Evolutionary conservation across 2,888 invertebrate genomes (phyloP), one percentile per base, ranked within the genome.

Genomic region (Lasioglossum leucozonium): DNA sequence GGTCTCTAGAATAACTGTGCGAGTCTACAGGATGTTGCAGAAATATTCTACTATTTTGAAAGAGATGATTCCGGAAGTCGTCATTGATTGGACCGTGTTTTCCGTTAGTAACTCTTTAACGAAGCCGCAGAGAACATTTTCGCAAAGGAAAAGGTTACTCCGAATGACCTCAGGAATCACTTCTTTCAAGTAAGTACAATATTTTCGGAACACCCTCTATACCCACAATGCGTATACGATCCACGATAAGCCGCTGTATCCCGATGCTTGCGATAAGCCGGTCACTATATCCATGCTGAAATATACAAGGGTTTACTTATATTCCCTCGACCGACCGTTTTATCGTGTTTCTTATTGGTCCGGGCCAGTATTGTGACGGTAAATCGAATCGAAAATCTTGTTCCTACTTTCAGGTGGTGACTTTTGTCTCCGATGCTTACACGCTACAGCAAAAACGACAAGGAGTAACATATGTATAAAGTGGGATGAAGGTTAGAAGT

Each of bases 211-310:
- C 42, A 42, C 11, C 42, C 42, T 42, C 11, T 42, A 26, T 82
- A 75, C 69, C 58, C 47, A 51, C 69, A 71, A 72, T 72, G 80
- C 71, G 51, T 58, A 51, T 65, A 65, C 42, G 65, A 75, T 74
- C 47, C 75, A 62, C 22, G 71, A 75, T 80, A 82, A 82, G 72
- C 80, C 72, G 74, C 80, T 22, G 40, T 40, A 18, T 34, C 34
- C 71, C 75, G 55, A 74, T 55, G 30, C 42, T 75, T 69, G 10
- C 58, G 75, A 69, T 75, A 80, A 79, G 71, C 80, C 44, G 18
- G 22, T 75, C 75, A 37, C 71, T n/a, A 34, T 79, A 74, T 55
- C 75, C 69, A 69, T 26, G 37, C 11, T 58, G 75, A 75, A 69
- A 80, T 74, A 37, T 40, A 58, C 55, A 71, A 42, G 13, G 75